Conservation (phyloP, 2,113 vertebrate genomes). For the Lota lota region DNA sequence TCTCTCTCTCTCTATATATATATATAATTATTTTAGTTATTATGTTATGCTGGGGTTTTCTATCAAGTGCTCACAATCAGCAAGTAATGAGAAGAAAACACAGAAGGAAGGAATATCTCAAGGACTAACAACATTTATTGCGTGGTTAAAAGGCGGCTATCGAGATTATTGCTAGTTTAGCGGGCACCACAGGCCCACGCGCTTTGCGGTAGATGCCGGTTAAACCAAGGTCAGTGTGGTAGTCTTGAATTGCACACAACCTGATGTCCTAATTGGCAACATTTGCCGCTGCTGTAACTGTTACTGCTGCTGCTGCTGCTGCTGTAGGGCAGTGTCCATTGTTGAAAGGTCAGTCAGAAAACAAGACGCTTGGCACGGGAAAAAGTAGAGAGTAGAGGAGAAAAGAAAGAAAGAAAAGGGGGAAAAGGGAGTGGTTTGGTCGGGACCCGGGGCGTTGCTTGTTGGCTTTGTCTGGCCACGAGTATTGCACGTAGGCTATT, state of each 20-base stretch:
- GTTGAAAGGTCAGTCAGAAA: slow-evolving; percentile 66
- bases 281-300: slow-evolving; percentile 32
- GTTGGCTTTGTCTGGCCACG: too few relatives aligned
- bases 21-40: neutral
- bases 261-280: slow-evolving; percentile 56
- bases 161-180: slow-evolving; percentile 35
- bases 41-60: slow-evolving; percentile 14
- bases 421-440: slow-evolving; percentile 25
- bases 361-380: slow-evolving; percentile 41
- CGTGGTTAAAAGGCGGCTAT: slow-evolving; percentile 28
- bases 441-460: too few relatives aligned
- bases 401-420: slow-evolving; percentile 27
- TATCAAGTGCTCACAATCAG: slow-evolving; percentile 40
- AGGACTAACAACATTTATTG: slow-evolving; percentile 29
- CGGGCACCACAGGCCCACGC: slow-evolving; percentile 34
- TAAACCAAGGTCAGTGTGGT: slow-evolving; percentile 53
- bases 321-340: slow-evolving; percentile 43
- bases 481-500: too few relatives aligned
- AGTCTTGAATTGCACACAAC: slow-evolving; percentile 28
- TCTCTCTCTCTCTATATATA: neutral
- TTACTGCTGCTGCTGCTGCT: too few relatives aligned
- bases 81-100: slow-evolving; percentile 37
- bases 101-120: slow-evolving; percentile 17
- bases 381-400: slow-evolving; percentile 47
- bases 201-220: slow-evolving; percentile 9